These are phyloP conservation scores for Luperina nickerlii DNA, from an alignment of 2,888 invertebrate species.

Conservation along the genomic window DNA sequence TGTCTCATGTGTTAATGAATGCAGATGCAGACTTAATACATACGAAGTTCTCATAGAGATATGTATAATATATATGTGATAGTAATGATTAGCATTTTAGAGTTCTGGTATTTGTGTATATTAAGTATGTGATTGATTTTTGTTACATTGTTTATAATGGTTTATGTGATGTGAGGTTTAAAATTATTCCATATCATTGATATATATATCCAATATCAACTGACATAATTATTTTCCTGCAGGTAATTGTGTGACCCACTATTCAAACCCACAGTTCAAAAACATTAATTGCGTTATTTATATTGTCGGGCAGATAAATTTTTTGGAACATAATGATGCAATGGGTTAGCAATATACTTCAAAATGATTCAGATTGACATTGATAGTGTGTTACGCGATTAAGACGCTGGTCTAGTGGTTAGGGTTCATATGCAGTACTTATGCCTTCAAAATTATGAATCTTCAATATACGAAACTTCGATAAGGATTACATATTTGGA, in stretches of 20 bases:
- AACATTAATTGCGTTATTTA: not conserved
- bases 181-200: conserved; percentile 46
- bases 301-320: not conserved
- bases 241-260: not conserved
- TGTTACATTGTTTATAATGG: conserved; percentile 62
- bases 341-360: not conserved
- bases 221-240: conserved; percentile 22
- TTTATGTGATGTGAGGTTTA: conserved; percentile 35
- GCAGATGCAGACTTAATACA: conserved; percentile 70
- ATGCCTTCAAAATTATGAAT: conserved; percentile 1
- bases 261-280: too few relatives aligned
- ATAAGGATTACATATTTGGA: conserved; percentile 1
- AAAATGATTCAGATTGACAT: not conserved
- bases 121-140: conserved; percentile 60
- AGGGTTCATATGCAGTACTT: conserved; percentile 5
- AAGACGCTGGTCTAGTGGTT: not conserved
- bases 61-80: conserved; percentile 74
- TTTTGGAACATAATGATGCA: not conserved
- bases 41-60: conserved; percentile 73
- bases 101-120: conserved; percentile 71
- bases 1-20: conserved; percentile 57
- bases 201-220: conserved; percentile 49
- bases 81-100: conserved; percentile 73
- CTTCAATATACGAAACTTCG: conserved; percentile 2
- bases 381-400: not conserved